A percentile compares a stretch with the other conserved stretches of the same genome.
phyloP scores from a whole-genome alignment of 2,888 invertebrate genomes.

The Mimumesa dahlbomi region DNA sequence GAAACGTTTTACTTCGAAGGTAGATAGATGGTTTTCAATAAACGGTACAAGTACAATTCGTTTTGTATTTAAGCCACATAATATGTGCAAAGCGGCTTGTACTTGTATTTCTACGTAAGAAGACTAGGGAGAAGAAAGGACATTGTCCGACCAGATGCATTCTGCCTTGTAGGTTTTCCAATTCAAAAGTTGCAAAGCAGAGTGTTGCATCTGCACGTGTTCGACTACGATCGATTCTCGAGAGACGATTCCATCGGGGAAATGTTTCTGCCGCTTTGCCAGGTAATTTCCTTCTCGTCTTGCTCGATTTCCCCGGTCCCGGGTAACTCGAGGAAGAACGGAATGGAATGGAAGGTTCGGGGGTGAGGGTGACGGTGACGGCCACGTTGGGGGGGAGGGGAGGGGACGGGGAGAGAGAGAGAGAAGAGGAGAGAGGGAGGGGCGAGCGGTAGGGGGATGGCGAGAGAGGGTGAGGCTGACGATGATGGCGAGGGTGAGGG shows the following conservation, averaged over 20 bases:
- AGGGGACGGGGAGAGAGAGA: no score
- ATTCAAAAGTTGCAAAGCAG: slow-evolving; percentile 95
- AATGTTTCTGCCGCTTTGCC: slow-evolving; percentile 94
- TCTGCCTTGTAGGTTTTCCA: slow-evolving; percentile 91
- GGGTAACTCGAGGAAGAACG: not conserved
- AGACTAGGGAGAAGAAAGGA: no score
- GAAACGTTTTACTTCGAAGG: slow-evolving; percentile 97
- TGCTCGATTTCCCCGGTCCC: not conserved
- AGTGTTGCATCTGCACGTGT: slow-evolving; percentile 95
- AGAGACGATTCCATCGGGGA: slow-evolving; percentile 97
- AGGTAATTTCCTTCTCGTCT: slow-evolving; percentile 82
- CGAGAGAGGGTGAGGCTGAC: no score
- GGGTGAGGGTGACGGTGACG: not conserved
- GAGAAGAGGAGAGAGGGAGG: no score
- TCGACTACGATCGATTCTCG: slow-evolving; percentile 96
- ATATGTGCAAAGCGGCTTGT: no score
- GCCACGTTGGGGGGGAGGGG: no score
- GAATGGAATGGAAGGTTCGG: not conserved
- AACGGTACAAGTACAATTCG: not conserved
- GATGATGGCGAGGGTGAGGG: no score
- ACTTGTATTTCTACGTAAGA: no score
- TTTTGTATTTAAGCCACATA: no score
- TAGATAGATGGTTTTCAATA: slow-evolving; percentile 59
- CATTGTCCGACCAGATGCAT: no score
- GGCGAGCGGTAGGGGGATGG: no score